Evolutionary conservation across 1,140 invertebrate species (phyloP).

Genomic region (Eufriesea mexicana): DNA sequence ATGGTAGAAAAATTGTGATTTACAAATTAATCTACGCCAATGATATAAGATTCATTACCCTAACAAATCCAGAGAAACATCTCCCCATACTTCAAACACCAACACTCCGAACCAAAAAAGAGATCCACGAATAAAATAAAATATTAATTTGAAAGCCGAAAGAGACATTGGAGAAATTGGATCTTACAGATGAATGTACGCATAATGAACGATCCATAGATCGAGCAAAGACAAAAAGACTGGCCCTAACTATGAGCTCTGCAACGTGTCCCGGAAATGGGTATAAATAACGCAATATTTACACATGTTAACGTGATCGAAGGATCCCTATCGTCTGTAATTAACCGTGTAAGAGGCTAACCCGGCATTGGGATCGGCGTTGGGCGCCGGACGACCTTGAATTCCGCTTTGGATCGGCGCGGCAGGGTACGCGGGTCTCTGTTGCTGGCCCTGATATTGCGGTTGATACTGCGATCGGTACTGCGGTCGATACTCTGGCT

Average conservation of each 20-base stretch:
- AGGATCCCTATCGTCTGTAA: slow-evolving; percentile 80
- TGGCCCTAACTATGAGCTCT: slow-evolving; percentile 3
- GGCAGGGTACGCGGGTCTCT: slow-evolving; percentile 56
- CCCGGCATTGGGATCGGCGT: slow-evolving; percentile 84
- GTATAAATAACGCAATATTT: slow-evolving; percentile 46
- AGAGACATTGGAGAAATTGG: neutral
- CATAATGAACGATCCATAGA: neutral
- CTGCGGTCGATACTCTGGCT: slow-evolving; percentile 75
- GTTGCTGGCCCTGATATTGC: slow-evolving; percentile 78
- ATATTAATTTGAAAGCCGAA: too few relatives aligned
- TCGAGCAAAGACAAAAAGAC: neutral
- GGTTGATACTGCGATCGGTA: slow-evolving; percentile 71
- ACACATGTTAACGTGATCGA: slow-evolving; percentile 3
- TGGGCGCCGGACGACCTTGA: slow-evolving; percentile 85
- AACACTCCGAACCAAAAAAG: too few relatives aligned
- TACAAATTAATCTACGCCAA: too few relatives aligned
- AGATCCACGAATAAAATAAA: too few relatives aligned
- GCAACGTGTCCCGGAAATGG: neutral
- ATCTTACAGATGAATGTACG: neutral
- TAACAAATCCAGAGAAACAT: too few relatives aligned
- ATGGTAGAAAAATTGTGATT: too few relatives aligned
- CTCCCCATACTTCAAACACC: too few relatives aligned
- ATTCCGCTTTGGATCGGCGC: slow-evolving; percentile 70
- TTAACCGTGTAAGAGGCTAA: slow-evolving; percentile 87
- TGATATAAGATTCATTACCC: too few relatives aligned